A percentile compares a stretch with the other conserved stretches of the same genome.
phyloP scores from a whole-genome alignment of 2,797 vertebrate genomes.

The Poecilia gillii region DNA sequence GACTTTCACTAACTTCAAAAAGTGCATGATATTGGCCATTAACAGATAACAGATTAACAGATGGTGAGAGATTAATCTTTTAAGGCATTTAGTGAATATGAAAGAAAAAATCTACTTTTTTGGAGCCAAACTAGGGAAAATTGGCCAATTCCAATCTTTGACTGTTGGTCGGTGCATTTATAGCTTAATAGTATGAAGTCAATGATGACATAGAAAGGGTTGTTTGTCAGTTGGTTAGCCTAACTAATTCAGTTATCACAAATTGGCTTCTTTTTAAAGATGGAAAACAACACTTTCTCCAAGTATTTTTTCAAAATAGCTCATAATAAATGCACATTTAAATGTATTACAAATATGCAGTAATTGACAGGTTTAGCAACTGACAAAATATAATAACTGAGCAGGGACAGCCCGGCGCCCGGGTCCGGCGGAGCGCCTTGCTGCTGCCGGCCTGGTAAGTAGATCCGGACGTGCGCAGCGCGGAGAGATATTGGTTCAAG shows the following conservation, averaged over 20 bases:
- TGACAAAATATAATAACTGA: conserved; percentile 12
- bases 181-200: not conserved
- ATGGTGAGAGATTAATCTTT: not conserved
- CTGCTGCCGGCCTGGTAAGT: conserved; percentile 75
- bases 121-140: not conserved
- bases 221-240: not conserved
- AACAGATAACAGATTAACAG: not conserved
- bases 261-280: not conserved
- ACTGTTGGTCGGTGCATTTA: not conserved
- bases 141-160: not conserved
- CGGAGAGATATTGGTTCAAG: conserved; percentile 78
- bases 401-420: not conserved
- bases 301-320: not conserved
- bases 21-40: not conserved
- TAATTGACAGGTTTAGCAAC: not conserved
- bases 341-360: not conserved
- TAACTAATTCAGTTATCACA: not conserved
- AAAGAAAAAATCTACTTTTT: not conserved
- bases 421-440: conserved; percentile 33
- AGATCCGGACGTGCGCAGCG: conserved; percentile 81
- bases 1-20: not conserved
- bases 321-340: not conserved
- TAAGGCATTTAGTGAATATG: not conserved
- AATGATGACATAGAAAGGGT: not conserved
- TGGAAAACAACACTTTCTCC: not conserved